Percentiles rank a stretch among this genome's conserved stretches.
phyloP scores from a whole-genome alignment of 2,797 vertebrate species.

The Mormyrops boulengeri region DNA sequence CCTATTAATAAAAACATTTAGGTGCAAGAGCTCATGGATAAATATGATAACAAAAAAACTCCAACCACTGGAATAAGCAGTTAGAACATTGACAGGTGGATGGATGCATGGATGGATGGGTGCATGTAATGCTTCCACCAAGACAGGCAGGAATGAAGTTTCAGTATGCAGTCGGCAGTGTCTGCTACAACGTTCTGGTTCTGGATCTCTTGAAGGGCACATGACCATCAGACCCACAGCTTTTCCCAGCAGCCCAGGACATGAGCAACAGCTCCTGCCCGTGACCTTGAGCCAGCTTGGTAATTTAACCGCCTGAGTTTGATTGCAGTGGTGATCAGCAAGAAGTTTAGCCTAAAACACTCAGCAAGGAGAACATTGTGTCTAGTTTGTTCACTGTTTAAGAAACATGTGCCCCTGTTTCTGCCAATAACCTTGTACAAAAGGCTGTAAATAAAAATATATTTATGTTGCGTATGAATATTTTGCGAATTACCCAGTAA shows the following conservation, averaged over 20 bases:
- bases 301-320: neutral
- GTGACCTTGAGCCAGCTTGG: neutral
- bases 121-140: neutral
- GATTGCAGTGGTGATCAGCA: neutral
- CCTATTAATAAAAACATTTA: neutral
- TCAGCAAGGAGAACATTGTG: neutral
- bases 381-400: neutral
- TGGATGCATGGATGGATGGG: neutral
- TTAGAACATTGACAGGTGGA: neutral
- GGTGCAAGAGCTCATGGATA: neutral
- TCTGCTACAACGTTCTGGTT: neutral
- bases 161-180: neutral
- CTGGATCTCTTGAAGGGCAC: neutral
- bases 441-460: neutral
- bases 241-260: neutral
- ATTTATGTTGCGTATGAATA: neutral
- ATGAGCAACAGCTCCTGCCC: neutral
- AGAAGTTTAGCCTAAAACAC: neutral
- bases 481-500: neutral
- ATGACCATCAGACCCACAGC: neutral
- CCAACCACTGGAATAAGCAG: neutral
- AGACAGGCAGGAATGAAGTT: neutral
- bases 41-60: neutral
- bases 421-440: neutral
- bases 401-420: neutral